Conservation (phyloP, 2,113 vertebrate genomes). For the Rhipidura dahli region DNA sequence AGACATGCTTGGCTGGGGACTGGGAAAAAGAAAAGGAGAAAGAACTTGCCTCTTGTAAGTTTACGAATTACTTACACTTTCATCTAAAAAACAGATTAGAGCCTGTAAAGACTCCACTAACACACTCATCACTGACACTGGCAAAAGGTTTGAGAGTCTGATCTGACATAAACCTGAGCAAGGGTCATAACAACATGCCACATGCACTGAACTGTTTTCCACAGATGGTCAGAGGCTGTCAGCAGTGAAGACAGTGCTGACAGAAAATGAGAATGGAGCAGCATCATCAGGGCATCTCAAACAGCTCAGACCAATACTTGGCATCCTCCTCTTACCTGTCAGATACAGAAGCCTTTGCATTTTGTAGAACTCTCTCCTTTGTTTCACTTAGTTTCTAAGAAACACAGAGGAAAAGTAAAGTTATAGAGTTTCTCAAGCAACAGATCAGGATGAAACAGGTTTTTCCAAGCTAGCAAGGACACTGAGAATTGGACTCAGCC, state of each 20-base stretch:
- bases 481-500: neutral
- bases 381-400: conserved; percentile 33
- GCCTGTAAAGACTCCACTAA: neutral
- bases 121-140: neutral
- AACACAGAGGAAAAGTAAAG: neutral
- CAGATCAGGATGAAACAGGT: neutral
- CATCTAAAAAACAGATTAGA: neutral
- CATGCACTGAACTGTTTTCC: neutral
- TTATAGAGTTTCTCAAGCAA: neutral
- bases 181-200: neutral
- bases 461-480: neutral
- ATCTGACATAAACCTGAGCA: neutral
- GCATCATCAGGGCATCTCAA: neutral
- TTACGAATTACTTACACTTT: neutral
- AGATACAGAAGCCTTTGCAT: neutral
- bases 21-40: neutral
- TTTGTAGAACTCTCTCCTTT: neutral
- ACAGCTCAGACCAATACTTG: neutral
- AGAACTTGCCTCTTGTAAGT: neutral
- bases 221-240: neutral
- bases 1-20: neutral
- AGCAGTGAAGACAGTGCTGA: neutral
- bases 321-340: conserved; percentile 27
- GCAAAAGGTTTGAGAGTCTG: neutral
- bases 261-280: neutral